These are phyloP conservation scores for Cossypha niveicapilla DNA, from an alignment of 2,797 vertebrate genomes.

Conservation along the genomic window DNA sequence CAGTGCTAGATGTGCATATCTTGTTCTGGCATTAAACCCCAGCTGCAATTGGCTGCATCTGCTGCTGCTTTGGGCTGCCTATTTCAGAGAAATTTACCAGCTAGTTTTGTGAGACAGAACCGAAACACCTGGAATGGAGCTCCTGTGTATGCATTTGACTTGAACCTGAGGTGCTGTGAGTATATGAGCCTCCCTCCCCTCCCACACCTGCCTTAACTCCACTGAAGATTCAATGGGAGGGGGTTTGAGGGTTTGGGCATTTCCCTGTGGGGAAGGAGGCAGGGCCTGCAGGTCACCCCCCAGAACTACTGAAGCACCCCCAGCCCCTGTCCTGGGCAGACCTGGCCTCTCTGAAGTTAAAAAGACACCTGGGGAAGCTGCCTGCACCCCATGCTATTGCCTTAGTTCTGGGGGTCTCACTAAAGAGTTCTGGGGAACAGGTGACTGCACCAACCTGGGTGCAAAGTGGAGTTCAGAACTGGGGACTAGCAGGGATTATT, in stretches of 20 bases:
- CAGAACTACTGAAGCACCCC: neutral
- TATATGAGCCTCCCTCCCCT: neutral
- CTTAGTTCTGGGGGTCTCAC: neutral
- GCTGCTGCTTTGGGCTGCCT: neutral
- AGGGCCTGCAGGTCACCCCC: neutral
- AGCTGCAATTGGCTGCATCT: neutral
- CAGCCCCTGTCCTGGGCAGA: neutral
- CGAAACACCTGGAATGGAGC: neutral
- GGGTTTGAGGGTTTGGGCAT: rapidly evolving
- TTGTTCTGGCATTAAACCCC: neutral
- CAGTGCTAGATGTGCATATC: neutral
- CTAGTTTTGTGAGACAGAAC: neutral
- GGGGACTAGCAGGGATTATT: neutral
- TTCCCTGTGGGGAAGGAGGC: neutral
- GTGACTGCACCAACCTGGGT: neutral
- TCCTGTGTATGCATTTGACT: neutral
- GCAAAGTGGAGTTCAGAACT: neutral
- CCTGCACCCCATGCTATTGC: neutral
- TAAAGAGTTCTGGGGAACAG: neutral
- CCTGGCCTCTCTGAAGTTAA: neutral
- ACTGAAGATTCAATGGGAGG: neutral
- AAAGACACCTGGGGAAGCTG: neutral
- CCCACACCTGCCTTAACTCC: neutral
- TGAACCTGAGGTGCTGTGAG: neutral
- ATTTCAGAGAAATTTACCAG: rapidly evolving